Base-by-base conservation (phyloP, 2,797 vertebrate genomes). In the Cuniculus paca region DNA sequence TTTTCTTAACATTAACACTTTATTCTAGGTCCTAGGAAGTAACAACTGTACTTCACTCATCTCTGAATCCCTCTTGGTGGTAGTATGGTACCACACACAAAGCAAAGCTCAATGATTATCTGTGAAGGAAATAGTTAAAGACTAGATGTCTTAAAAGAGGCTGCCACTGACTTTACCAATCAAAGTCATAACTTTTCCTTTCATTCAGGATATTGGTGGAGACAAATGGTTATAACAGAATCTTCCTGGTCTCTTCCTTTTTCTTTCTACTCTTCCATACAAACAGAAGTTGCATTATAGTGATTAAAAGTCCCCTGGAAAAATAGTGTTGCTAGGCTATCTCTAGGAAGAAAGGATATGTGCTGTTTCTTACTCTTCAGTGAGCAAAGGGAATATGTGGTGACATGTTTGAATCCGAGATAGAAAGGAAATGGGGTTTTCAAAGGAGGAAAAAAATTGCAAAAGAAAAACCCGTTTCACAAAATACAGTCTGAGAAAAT, bases 401-500 rank as follows among this genome's bases (percentile, higher is more conserved):
- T 87, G 80, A 39, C 87, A n/a, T 42, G 50, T 94, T 84, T 95
- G 86, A 91, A 91, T 75, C 63, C 56, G 50, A 91, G 87, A 87
- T 26, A 95, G 89, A 94, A 94, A 94, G 80, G 80, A 91, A 97
- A 96, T 75, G 48, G 34, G 77, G 77, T 89, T 93, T 97, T 96
- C 34, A 60, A 72, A 58, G 20, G 48, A 74, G 92, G 16, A 50
- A 92, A 97, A 83, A 4, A 92, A 81, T 36, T 89, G 78, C 74
- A 92, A 91, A 94, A 50, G n/a, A 93, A 95, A 97, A 96, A 91
- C 63, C 28, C 94, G 92, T 78, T 96, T 97, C 93, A 97, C 79
- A 97, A 95, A 85, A 93, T 54, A 65, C 42, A 96, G 95, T n/a
- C 92, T 60, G n/a, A 96, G 78, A 65, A 97, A 98, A 97, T 96